A percentile compares a stretch with the other conserved stretches of the same genome.
Evolutionary conservation across 2,797 vertebrate genomes (phyloP).

Genomic region (Platalea minor): DNA sequence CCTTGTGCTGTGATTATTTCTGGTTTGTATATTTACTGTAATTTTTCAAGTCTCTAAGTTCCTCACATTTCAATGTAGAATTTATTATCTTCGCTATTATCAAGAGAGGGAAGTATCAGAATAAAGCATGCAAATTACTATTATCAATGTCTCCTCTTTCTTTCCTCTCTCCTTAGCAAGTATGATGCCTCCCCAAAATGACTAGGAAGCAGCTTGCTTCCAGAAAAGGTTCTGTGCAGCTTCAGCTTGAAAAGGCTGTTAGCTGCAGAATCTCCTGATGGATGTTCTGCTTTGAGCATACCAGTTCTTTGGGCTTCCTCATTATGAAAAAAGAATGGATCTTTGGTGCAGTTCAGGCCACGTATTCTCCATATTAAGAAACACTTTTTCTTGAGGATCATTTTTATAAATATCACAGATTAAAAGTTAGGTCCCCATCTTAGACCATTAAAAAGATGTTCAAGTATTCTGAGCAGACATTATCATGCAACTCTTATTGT

Average conservation of each 20-base stretch:
- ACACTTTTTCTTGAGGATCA: background rate
- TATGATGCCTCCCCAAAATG: background rate
- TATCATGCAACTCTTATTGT: background rate
- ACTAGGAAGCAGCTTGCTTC: background rate
- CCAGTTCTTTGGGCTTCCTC: background rate
- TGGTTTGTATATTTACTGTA: background rate
- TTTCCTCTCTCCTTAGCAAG: background rate
- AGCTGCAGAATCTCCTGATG: background rate
- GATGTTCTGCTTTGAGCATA: background rate
- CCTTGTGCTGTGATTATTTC: background rate
- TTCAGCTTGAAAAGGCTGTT: background rate
- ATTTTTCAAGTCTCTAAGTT: background rate
- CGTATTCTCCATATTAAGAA: background rate
- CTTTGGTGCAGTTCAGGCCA: background rate
- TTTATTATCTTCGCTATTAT: background rate
- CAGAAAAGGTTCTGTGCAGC: background rate
- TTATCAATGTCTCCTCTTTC: background rate
- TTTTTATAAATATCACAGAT: background rate
- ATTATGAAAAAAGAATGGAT: background rate
- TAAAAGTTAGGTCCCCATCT: background rate
- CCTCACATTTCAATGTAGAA: background rate
- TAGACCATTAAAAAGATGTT: background rate
- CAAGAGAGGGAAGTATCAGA: background rate
- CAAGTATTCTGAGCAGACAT: background rate
- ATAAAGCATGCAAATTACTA: background rate